Conservation (phyloP, 1,140 invertebrate genomes). For the Neomicropteryx cornuta region DNA sequence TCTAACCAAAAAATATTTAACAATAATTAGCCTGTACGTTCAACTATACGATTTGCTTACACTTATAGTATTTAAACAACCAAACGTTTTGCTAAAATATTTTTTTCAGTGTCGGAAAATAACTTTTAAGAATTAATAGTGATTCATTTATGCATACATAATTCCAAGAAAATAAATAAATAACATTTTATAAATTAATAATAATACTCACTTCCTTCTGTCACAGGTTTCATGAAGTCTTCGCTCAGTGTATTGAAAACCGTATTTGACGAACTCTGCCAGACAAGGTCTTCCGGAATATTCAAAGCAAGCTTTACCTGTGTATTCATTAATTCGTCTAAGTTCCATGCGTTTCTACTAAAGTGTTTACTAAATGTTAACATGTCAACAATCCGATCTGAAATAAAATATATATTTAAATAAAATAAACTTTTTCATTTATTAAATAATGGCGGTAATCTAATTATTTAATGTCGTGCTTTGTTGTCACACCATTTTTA, state of each 20-base stretch:
- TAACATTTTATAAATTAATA: slow-evolving; percentile 1
- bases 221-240: slow-evolving; percentile 82
- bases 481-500: too few relatives aligned
- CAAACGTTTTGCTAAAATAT: too few relatives aligned
- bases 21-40: too few relatives aligned
- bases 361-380: slow-evolving; percentile 12
- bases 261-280: slow-evolving; percentile 43
- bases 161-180: background rate
- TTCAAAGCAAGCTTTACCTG: slow-evolving; percentile 49
- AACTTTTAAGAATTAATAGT: too few relatives aligned
- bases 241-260: slow-evolving; percentile 52
- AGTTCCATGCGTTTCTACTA: slow-evolving; percentile 16
- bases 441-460: too few relatives aligned
- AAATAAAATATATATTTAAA: too few relatives aligned
- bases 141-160: background rate
- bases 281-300: slow-evolving; percentile 49
- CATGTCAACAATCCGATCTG: slow-evolving; percentile 11
- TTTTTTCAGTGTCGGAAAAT: too few relatives aligned
- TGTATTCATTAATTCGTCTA: slow-evolving; percentile 56
- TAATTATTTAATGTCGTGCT: too few relatives aligned
- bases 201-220: slow-evolving; percentile 43
- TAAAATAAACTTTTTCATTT: too few relatives aligned
- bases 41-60: too few relatives aligned
- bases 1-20: too few relatives aligned
- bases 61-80: too few relatives aligned